These are phyloP conservation scores for Turritopsis rubra DNA, from an alignment of 30 jellyfish, hydroid and myxozoan species.

Conservation along the genomic window DNA sequence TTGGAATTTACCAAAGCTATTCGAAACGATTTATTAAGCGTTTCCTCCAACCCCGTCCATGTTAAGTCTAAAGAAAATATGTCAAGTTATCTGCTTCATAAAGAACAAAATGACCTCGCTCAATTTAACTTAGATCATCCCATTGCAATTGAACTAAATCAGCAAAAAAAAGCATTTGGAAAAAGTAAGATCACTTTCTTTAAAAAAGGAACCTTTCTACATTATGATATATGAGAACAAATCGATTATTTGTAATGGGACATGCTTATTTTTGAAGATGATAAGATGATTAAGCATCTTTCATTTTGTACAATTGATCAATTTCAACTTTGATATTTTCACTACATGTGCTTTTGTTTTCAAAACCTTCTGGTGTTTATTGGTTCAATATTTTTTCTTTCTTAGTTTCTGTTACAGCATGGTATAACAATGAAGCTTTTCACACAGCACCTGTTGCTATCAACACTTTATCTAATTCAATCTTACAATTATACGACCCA, in stretches of 20 bases:
- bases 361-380: background rate
- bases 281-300: too few relatives aligned
- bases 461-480: slow-evolving; percentile 51
- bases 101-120: background rate
- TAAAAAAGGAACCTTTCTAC: too few relatives aligned
- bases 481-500: slow-evolving; percentile 27
- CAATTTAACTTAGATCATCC: slow-evolving; percentile 24
- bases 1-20: background rate
- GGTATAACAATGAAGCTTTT: slow-evolving; percentile 86
- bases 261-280: too few relatives aligned
- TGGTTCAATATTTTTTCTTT: background rate
- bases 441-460: slow-evolving; percentile 71
- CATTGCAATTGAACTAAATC: slow-evolving; percentile 8
- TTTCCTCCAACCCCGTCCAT: background rate
- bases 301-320: too few relatives aligned
- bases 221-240: too few relatives aligned
- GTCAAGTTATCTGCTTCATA: background rate
- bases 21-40: background rate
- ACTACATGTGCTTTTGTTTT: background rate
- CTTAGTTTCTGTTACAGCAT: slow-evolving; percentile 47
- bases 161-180: background rate
- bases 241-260: too few relatives aligned
- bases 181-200: background rate
- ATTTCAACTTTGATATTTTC: too few relatives aligned
- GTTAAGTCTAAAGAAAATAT: background rate